These are phyloP conservation scores for Seladonia tumulorum DNA, from an alignment of 2,888 invertebrate species.

Conservation along the genomic window DNA sequence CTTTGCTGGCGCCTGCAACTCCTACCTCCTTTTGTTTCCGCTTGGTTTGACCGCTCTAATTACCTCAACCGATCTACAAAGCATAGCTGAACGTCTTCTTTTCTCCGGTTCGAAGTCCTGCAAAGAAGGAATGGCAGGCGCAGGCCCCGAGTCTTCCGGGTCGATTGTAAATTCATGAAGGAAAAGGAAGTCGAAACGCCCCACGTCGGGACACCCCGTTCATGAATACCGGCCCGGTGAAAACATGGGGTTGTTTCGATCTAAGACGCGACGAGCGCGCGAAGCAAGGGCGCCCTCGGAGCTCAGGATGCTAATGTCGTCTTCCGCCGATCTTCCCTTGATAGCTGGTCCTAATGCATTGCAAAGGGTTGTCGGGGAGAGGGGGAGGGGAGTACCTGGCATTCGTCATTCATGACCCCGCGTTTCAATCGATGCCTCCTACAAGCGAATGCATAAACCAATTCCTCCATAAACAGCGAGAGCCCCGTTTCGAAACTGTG, in stretches of 20 bases:
- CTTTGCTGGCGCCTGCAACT: not conserved
- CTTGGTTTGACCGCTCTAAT: not conserved
- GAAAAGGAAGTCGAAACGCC: slow-evolving; percentile 61
- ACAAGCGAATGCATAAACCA: slow-evolving; percentile 6
- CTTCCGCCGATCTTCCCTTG: slow-evolving; percentile 32
- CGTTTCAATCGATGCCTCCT: not conserved
- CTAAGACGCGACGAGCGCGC: slow-evolving; percentile 68
- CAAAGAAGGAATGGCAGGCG: slow-evolving; percentile 12
- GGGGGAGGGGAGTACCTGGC: slow-evolving; percentile 4
- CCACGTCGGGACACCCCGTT: slow-evolving; percentile 58
- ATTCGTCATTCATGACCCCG: slow-evolving; percentile 69
- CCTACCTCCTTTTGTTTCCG: not conserved
- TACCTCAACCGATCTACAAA: not conserved
- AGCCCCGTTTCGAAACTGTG: not conserved
- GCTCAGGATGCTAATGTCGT: slow-evolving; percentile 69
- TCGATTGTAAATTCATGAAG: slow-evolving; percentile 78
- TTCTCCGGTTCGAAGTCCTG: not conserved
- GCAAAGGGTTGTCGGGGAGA: slow-evolving; percentile 70
- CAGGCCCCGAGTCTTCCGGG: slow-evolving; percentile 43
- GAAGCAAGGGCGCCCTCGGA: slow-evolving; percentile 55
- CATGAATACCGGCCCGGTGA: slow-evolving; percentile 76
- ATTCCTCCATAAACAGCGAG: not conserved
- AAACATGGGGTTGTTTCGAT: slow-evolving; percentile 74
- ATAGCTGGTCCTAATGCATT: slow-evolving; percentile 64
- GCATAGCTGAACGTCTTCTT: not conserved